Conservation (phyloP, 2,888 invertebrate species). For the Drosophila subsilvestris region DNA sequence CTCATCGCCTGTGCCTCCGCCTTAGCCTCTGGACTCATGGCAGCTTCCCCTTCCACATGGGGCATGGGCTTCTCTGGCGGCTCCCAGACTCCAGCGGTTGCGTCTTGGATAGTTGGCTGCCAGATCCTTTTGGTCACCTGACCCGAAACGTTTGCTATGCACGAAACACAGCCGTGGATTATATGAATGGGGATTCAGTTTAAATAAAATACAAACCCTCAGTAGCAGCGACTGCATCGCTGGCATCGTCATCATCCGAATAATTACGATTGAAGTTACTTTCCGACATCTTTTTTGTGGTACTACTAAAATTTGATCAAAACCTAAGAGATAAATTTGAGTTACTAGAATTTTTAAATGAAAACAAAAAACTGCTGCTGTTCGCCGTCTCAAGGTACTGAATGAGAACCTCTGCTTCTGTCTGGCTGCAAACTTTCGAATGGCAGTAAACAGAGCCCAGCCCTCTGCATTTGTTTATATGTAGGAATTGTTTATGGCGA, state of each 20-base stretch:
- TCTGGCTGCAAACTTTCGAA: background rate
- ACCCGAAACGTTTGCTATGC: constrained; percentile 45
- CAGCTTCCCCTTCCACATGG: background rate
- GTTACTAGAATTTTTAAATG: background rate
- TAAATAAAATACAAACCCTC: background rate
- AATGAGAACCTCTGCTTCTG: background rate
- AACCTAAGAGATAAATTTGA: background rate
- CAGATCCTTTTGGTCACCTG: constrained; percentile 55
- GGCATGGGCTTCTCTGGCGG: background rate
- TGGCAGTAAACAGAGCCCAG: background rate
- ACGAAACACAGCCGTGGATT: background rate
- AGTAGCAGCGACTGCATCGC: background rate
- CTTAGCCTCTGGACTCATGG: background rate
- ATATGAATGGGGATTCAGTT: background rate
- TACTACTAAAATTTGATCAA: background rate
- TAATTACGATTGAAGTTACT: background rate
- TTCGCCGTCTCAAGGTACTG: background rate
- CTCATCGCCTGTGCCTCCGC: background rate
- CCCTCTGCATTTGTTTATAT: background rate
- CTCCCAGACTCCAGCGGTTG: background rate
- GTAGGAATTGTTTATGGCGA: background rate
- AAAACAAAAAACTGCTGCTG: no score
- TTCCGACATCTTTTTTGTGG: background rate
- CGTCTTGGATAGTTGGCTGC: constrained; percentile 2
- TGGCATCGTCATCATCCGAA: background rate